Conservation (phyloP, 2,888 invertebrate species). For the Hirtodrosophila duncani region DNA sequence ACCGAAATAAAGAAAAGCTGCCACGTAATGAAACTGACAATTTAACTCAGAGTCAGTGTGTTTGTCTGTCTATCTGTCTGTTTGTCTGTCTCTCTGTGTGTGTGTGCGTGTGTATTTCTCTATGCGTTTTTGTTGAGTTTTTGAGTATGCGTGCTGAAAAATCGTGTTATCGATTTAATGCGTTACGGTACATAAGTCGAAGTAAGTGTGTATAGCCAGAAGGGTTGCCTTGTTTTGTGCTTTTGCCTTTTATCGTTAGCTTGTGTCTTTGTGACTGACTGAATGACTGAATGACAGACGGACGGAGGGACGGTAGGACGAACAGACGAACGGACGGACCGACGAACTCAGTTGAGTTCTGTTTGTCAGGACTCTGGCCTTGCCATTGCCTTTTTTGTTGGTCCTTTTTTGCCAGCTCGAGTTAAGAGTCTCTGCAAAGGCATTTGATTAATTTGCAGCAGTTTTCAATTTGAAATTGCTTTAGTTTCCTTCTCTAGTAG, state of each 20-base stretch:
- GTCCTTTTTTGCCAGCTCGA: slow-evolving; percentile 8
- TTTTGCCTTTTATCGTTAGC: slow-evolving; percentile 44
- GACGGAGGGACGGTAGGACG: no score
- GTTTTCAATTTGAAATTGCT: slow-evolving; percentile 68
- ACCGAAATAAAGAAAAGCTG: slow-evolving; percentile 29
- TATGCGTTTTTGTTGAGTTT: slow-evolving; percentile 30
- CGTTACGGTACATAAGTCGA: slow-evolving; percentile 26
- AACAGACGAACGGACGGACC: no score
- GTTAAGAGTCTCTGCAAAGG: slow-evolving; percentile 38
- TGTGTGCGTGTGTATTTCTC: slow-evolving; percentile 31
- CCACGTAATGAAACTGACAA: slow-evolving; percentile 71
- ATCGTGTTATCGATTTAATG: slow-evolving; percentile 73
- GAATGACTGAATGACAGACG: no score
- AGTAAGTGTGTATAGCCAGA: slow-evolving; percentile 11
- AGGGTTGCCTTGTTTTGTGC: slow-evolving; percentile 40
- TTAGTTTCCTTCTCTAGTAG: slow-evolving; percentile 45
- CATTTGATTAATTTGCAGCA: slow-evolving; percentile 68
- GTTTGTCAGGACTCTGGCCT: slow-evolving; percentile 27
- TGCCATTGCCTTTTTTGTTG: slow-evolving; percentile 28
- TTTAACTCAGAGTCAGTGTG: slow-evolving; percentile 59
- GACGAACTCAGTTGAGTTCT: no score
- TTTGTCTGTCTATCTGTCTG: slow-evolving; percentile 25
- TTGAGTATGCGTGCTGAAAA: slow-evolving; percentile 63
- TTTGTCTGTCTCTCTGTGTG: slow-evolving; percentile 10
- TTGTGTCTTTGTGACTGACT: slow-evolving; percentile 47